Percentiles rank a stretch among this genome's conserved stretches.
Evolutionary conservation across 2,888 invertebrate species (phyloP).

Genomic region (Orthonevra nobilis): DNA sequence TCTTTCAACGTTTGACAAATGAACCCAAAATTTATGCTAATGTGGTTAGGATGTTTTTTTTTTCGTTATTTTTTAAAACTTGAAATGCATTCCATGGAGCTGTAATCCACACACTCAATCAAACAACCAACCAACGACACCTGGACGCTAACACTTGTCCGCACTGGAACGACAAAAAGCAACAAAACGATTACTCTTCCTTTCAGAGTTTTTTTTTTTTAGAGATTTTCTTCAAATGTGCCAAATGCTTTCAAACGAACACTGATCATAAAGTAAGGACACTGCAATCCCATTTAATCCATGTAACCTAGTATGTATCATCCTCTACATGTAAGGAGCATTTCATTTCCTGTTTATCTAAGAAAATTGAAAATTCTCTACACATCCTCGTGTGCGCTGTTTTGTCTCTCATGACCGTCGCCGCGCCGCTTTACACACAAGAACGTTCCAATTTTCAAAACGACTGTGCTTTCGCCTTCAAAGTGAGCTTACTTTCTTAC

Average conservation of each 20-base stretch:
- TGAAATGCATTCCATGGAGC: no score
- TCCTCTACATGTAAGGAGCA: constrained; percentile 45
- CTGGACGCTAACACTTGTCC: no score
- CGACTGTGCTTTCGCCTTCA: constrained; percentile 46
- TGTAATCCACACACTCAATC: no score
- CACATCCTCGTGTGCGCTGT: constrained; percentile 32
- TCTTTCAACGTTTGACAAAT: no score
- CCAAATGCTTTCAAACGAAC: constrained; percentile 19
- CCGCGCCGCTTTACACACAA: constrained; percentile 29
- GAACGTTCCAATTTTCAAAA: constrained; percentile 64
- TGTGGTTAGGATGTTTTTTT: no score
- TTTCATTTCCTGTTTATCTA: constrained; percentile 70
- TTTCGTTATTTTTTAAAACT: no score
- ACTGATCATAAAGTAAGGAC: constrained; percentile 54
- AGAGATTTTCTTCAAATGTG: no score
- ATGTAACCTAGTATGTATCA: constrained; percentile 23
- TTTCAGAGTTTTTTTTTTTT: not conserved
- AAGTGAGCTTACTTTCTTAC: constrained; percentile 38
- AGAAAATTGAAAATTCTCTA: constrained; percentile 66
- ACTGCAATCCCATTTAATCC: constrained; percentile 50
- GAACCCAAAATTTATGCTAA: no score
- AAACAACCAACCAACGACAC: no score
- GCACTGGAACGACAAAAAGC: no score
- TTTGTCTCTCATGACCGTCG: not conserved
- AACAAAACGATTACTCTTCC: not conserved